Conservation (phyloP, 2,888 invertebrate genomes). For the Diadegma fenestrale region DNA sequence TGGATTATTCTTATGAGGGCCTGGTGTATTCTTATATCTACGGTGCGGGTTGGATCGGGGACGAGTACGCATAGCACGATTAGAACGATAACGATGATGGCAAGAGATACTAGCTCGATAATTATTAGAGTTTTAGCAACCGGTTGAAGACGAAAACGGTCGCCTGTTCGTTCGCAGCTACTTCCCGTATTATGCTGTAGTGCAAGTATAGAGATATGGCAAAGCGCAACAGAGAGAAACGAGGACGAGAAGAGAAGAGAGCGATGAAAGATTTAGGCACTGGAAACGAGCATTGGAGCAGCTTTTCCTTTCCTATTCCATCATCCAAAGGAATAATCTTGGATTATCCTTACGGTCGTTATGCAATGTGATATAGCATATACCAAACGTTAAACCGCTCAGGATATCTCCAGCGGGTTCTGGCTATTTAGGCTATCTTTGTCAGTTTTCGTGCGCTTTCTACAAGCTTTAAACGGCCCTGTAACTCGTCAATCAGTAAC, state of each 20-base stretch:
- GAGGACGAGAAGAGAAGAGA: not conserved
- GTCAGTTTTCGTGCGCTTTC: constrained; percentile 24
- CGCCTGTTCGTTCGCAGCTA: not conserved
- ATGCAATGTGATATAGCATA: constrained; percentile 25
- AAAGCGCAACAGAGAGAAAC: not conserved
- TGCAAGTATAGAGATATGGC: not conserved
- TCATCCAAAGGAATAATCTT: constrained; percentile 54
- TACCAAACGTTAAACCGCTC: not conserved
- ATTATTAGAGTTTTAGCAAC: constrained; percentile 42
- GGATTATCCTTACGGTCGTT: constrained; percentile 51
- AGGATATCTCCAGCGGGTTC: constrained; percentile 21
- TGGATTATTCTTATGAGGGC: constrained; percentile 26
- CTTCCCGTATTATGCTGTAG: constrained; percentile 11
- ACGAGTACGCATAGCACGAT: constrained; percentile 13
- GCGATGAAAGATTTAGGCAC: constrained; percentile 23
- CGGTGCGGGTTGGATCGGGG: constrained; percentile 9
- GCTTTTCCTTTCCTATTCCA: constrained; percentile 47
- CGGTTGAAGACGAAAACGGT: constrained; percentile 28
- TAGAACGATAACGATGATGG: constrained; percentile 39
- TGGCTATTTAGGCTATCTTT: constrained; percentile 17
- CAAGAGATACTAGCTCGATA: constrained; percentile 22
- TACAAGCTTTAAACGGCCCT: constrained; percentile 9
- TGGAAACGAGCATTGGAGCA: constrained; percentile 35
- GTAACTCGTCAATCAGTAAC: constrained; percentile 24
- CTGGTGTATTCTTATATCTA: constrained; percentile 10